Evolutionary conservation across 2,888 invertebrate genomes (phyloP).

Genomic region (Drosophila seclusa): DNA sequence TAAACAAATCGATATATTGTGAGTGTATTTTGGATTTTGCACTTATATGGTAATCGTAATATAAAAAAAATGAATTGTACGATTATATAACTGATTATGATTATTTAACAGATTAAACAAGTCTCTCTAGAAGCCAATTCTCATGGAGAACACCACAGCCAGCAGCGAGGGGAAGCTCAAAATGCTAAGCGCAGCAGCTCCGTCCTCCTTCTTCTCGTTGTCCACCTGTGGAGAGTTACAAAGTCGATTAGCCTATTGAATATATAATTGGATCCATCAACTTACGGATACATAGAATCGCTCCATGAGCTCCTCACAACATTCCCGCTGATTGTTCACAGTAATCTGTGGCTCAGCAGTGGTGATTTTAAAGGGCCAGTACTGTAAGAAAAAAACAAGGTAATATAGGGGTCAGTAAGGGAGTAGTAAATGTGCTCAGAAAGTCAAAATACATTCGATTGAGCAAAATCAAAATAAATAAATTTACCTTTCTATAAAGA

Average conservation of each 20-base stretch:
- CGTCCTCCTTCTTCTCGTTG: conserved; percentile 47
- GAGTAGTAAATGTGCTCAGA: background rate
- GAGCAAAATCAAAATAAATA: background rate
- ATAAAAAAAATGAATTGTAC: conserved; percentile 27
- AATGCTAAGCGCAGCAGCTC: conserved; percentile 53
- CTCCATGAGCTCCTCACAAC: conserved; percentile 70
- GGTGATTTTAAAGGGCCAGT: conserved; percentile 74
- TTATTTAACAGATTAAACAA: conserved; percentile 13
- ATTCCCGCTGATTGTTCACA: conserved; percentile 66
- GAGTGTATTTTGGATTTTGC: conserved; percentile 46
- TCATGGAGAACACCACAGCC: conserved; percentile 46
- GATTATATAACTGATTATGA: conserved; percentile 52
- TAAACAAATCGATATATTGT: conserved; percentile 26
- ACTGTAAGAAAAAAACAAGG: conserved; percentile 31
- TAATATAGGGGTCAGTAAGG: background rate
- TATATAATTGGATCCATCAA: background rate
- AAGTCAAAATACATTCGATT: background rate
- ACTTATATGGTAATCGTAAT: conserved; percentile 8
- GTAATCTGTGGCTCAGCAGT: conserved; percentile 72
- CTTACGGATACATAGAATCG: conserved; percentile 70
- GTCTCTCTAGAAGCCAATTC: conserved; percentile 47
- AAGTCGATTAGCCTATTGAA: background rate
- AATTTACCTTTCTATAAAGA: background rate
- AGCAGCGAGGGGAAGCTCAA: conserved; percentile 53
- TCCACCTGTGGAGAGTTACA: conserved; percentile 55